A percentile compares a stretch with the other conserved stretches of the same genome.
Evolutionary conservation across 2,888 invertebrate species (phyloP).

Genomic region (Pseudococcus viburni): DNA sequence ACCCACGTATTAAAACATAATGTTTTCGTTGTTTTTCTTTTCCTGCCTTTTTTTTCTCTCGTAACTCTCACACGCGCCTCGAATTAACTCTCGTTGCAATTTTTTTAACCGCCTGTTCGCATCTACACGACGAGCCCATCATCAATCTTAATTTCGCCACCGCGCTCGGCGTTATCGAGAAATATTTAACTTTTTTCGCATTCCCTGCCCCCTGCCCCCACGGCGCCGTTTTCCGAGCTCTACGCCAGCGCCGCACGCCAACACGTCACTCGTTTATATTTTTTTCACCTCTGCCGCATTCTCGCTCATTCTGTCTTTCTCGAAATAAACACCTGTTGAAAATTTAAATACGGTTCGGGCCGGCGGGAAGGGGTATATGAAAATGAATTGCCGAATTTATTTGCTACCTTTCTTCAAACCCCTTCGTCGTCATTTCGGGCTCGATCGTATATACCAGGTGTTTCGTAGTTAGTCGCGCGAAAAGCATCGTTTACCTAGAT

Average conservation of each 20-base stretch:
- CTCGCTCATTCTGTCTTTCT: not conserved
- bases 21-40: not conserved
- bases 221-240: not conserved
- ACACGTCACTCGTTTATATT: not conserved
- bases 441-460: not conserved
- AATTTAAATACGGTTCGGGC: slow-evolving; percentile 22
- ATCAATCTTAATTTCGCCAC: slow-evolving; percentile 44
- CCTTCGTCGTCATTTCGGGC: not conserved
- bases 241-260: not conserved
- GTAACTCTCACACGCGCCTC: not conserved
- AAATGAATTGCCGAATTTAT: slow-evolving; percentile 1
- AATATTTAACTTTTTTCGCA: slow-evolving; percentile 24
- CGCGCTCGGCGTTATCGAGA: not conserved
- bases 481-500: not conserved
- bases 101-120: slow-evolving; percentile 41
- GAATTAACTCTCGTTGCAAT: not conserved
- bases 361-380: not conserved
- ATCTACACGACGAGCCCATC: not conserved
- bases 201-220: not conserved
- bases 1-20: not conserved
- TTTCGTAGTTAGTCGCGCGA: not conserved
- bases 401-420: not conserved
- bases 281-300: not conserved
- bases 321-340: slow-evolving; percentile 43
- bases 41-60: not conserved